Evolutionary conservation across 2,797 vertebrate genomes (phyloP), one percentile per base, ranked within the genome.

Genomic region (Epinephelus coioides): DNA sequence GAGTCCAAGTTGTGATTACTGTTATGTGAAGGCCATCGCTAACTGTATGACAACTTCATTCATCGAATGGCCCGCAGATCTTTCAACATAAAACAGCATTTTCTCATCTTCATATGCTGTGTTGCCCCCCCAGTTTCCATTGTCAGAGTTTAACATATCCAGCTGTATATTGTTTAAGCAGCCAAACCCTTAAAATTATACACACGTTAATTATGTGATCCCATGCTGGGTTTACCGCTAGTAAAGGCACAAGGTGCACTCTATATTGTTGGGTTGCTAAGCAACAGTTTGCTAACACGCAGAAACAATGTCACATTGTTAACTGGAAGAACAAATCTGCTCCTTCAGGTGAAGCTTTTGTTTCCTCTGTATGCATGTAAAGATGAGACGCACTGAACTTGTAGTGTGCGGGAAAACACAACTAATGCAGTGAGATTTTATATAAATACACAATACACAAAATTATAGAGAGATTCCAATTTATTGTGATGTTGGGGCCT

Each of bases 291-390:
- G 19, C 27, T 23, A 69, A 34, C 23, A 57, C n/a, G 43, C 47
- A 69, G 43, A 18, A 59, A 50, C n/a, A 49, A 38, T 59, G 54
- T 75, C 30, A 67, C 54, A 51, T 67, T 25, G 44, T 27, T 50
- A 70, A 50, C 46, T 49, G 61, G 54, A 25, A 5, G 62, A 75
- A 43, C 54, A 75, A 43, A 75, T 40, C 55, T 75, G 34, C 21
- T 60, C 55, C 68, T 70, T 27, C 68, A 59, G 55, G 55, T 55
- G 50, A 68, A 46, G 53, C 44, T 51, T 59, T 50, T 75, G 8
- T 44, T 51, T 51, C 25, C 4, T 64, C 17, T 59, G 46, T 44
- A 13, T 60, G 43, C 44, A 59, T 27, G 17, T 44, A 66, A n/a
- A 59, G 27, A 40, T 43, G 18, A 62, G 34, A 49, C 10, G 30